Evolutionary conservation across 1,140 invertebrate species (phyloP).

Genomic region (Apis laboriosa): DNA sequence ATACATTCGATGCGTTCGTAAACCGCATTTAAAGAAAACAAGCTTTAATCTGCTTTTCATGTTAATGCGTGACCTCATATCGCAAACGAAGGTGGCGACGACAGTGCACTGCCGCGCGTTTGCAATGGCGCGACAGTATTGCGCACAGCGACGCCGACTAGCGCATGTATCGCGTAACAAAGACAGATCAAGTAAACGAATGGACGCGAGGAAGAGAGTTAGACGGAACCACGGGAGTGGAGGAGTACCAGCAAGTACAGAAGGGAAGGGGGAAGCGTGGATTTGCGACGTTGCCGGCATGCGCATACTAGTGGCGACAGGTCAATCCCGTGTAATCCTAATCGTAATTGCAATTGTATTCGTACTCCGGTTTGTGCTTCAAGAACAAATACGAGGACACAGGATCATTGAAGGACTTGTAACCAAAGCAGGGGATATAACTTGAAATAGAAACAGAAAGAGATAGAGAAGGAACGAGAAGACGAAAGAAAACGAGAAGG

Average conservation of each 20-base stretch:
- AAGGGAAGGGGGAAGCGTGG: slow-evolving; percentile 41
- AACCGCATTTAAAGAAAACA: neutral
- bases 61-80: slow-evolving; percentile 8
- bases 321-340: slow-evolving; percentile 64
- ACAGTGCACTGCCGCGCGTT: slow-evolving; percentile 32
- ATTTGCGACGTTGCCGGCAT: slow-evolving; percentile 71
- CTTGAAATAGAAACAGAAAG: slow-evolving; percentile 29
- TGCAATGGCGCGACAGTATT: slow-evolving; percentile 44
- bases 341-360: slow-evolving; percentile 66
- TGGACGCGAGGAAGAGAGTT: slow-evolving; percentile 25
- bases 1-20: neutral
- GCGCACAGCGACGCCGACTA: slow-evolving; percentile 37
- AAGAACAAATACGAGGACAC: slow-evolving; percentile 62
- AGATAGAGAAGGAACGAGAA: slow-evolving; percentile 26
- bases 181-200: slow-evolving; percentile 35
- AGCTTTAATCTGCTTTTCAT: slow-evolving; percentile 6
- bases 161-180: slow-evolving; percentile 39
- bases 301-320: slow-evolving; percentile 47
- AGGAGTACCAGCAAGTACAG: neutral
- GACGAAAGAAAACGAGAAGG: slow-evolving; percentile 10
- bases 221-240: slow-evolving; percentile 10
- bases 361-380: slow-evolving; percentile 61
- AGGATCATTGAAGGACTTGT: slow-evolving; percentile 48
- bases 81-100: slow-evolving; percentile 15
- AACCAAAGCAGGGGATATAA: slow-evolving; percentile 23